Conservation (phyloP, 2,113 vertebrate genomes). For the Corapipo altera region DNA sequence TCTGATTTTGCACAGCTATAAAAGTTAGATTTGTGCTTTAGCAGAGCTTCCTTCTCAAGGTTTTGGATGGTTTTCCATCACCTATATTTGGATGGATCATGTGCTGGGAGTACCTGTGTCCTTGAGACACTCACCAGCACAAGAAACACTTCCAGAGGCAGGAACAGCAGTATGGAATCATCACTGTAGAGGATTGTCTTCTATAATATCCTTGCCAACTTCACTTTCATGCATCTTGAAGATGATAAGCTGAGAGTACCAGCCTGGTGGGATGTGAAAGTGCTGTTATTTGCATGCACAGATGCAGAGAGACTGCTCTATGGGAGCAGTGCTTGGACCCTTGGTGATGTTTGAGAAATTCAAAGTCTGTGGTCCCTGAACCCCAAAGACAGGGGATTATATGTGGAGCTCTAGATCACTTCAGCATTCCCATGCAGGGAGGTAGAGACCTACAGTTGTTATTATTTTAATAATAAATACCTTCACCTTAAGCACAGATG, state of each 20-base stretch:
- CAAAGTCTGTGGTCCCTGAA: neutral
- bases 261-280: neutral
- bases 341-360: neutral
- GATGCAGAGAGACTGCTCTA: neutral
- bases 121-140: neutral
- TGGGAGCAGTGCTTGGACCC: fast-evolving
- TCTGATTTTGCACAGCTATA: neutral
- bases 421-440: neutral
- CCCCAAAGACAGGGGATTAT: neutral
- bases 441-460: neutral
- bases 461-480: neutral
- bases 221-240: neutral
- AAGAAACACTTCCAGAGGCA: neutral
- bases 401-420: neutral
- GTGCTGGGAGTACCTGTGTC: neutral
- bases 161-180: neutral
- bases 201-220: neutral
- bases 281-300: neutral
- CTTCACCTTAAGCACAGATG: neutral
- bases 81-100: neutral
- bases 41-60: neutral
- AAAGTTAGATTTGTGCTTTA: neutral
- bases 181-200: neutral
- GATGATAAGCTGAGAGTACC: neutral
- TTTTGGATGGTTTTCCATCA: neutral